Conservation (phyloP, 2,113 vertebrate genomes). For the Anoplopoma fimbria region DNA sequence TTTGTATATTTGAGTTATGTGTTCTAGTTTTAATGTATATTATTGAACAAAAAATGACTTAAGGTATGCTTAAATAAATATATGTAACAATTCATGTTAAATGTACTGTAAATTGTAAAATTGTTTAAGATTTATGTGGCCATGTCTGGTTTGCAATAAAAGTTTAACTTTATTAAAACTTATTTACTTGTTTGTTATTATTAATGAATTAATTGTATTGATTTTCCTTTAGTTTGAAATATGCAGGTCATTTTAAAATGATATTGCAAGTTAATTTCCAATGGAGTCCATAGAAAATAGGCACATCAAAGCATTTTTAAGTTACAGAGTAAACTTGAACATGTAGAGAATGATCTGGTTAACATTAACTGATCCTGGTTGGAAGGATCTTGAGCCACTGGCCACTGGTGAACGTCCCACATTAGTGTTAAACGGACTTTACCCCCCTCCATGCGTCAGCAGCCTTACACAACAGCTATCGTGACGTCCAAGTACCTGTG, state of each 20-base stretch:
- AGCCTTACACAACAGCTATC: conserved; percentile 47
- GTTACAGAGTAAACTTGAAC: neutral
- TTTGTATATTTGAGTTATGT: conserved; percentile 93
- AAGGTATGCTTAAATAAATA: conserved; percentile 85
- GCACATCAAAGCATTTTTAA: neutral
- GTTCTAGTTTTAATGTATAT: conserved; percentile 94
- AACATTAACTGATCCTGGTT: conserved; percentile 13
- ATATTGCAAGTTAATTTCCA: neutral
- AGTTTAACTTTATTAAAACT: conserved; percentile 84
- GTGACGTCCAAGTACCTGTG: conserved; percentile 37
- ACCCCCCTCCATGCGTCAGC: conserved; percentile 47
- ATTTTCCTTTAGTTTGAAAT: conserved; percentile 14
- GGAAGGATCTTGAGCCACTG: conserved; percentile 18
- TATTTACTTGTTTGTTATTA: neutral
- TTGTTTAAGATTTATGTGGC: conserved; percentile 91
- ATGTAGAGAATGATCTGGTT: conserved; percentile 11
- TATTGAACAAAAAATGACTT: conserved; percentile 90
- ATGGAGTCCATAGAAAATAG: neutral
- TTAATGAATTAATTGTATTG: neutral
- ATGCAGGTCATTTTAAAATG: neutral
- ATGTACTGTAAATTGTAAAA: conserved; percentile 98
- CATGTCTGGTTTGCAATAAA: conserved; percentile 97
- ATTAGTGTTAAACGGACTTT: conserved; percentile 51
- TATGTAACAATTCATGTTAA: conserved; percentile 90
- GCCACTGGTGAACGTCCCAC: conserved; percentile 6